Conservation (phyloP, 2,113 vertebrate genomes). For the Nycticryphes semicollaris region DNA sequence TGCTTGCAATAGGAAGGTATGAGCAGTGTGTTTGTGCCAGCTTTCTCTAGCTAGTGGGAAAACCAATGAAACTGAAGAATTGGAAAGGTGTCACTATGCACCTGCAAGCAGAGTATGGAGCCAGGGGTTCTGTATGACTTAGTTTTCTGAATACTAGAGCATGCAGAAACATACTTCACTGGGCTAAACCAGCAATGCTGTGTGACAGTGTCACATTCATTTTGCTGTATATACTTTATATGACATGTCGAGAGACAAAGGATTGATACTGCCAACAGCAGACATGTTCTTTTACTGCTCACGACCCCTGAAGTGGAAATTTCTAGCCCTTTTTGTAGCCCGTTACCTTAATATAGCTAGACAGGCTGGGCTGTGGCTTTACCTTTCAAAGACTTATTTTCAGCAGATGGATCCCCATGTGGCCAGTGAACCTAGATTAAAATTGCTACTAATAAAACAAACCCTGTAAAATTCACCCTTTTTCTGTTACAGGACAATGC, state of each 20-base stretch:
- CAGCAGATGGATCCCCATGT: neutral
- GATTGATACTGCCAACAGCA: neutral
- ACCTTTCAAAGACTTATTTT: neutral
- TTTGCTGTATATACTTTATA: neutral
- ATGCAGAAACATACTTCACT: neutral
- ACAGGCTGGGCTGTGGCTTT: neutral
- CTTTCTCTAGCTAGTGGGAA: neutral
- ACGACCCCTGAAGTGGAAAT: conserved; percentile 1
- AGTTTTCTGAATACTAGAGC: neutral
- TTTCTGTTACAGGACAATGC: neutral
- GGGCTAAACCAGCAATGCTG: neutral
- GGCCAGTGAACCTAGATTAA: neutral
- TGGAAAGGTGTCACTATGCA: conserved; percentile 13
- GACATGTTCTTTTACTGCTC: neutral
- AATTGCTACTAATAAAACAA: conserved; percentile 9
- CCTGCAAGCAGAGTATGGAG: neutral
- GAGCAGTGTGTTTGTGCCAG: neutral
- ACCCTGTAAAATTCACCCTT: neutral
- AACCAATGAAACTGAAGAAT: neutral
- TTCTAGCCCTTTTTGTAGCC: neutral
- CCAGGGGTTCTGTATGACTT: neutral
- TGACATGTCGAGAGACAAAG: neutral
- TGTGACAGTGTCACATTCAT: neutral
- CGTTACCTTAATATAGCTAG: neutral
- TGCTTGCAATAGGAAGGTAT: neutral